phyloP scores from a whole-genome alignment of 1,140 invertebrate genomes.

The Achatina immaculata region DNA sequence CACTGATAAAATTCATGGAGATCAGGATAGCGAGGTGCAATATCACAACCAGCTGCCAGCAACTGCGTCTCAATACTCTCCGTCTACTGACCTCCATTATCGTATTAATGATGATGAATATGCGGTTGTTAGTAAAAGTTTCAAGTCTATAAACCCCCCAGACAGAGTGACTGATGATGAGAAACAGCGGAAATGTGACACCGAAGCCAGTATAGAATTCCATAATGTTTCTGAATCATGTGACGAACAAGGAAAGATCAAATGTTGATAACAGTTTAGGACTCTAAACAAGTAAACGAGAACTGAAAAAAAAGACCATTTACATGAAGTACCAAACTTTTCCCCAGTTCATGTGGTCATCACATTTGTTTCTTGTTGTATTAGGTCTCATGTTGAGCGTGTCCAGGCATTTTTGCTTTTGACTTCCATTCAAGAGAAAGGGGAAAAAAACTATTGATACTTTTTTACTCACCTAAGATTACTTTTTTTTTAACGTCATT shows the following conservation, averaged over 20 bases:
- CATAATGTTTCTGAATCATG: conserved; percentile 37
- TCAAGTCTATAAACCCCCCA: background rate
- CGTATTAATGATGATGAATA: conserved; percentile 42
- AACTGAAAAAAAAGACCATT: too few species aligned
- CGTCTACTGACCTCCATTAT: conserved; percentile 28
- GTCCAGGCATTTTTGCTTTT: too few species aligned
- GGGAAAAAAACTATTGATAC: too few species aligned
- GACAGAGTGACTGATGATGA: background rate
- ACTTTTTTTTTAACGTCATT: too few species aligned
- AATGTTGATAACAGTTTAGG: background rate
- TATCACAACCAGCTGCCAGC: background rate
- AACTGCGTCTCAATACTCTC: background rate
- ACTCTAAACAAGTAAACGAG: too few species aligned
- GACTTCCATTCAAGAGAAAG: too few species aligned
- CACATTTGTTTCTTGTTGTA: too few species aligned
- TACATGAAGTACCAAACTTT: too few species aligned
- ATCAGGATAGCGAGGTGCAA: background rate
- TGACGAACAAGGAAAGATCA: conserved; percentile 20
- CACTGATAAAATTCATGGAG: background rate
- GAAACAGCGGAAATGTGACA: background rate
- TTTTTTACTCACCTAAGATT: too few species aligned
- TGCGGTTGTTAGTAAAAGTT: conserved; percentile 34
- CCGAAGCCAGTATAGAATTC: conserved; percentile 16
- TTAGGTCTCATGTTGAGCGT: too few species aligned
- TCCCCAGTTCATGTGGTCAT: too few species aligned